Evolutionary conservation across 92 coral and sea anemone genomes (phyloP).

Genomic region (Scolanthus callimorphus): DNA sequence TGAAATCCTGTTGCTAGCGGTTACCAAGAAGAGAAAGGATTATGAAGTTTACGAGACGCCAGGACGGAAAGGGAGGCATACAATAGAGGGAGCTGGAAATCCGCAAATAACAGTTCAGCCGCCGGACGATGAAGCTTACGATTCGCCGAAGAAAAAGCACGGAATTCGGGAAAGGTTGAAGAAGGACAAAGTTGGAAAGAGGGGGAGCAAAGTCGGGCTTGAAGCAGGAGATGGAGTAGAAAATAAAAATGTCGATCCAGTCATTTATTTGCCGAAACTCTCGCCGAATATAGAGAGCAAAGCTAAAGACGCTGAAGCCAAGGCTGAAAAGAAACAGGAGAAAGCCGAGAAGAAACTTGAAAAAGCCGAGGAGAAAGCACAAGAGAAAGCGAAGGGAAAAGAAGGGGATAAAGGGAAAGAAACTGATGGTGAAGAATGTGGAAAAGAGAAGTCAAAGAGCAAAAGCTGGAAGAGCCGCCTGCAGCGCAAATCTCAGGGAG

Average conservation of each 20-base stretch:
- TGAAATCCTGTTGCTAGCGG: conserved; percentile 27
- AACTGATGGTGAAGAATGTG: conserved; percentile 19
- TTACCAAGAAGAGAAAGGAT: conserved; percentile 36
- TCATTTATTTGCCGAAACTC: no score
- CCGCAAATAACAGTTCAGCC: conserved; percentile 46
- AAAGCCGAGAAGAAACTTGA: conserved; percentile 36
- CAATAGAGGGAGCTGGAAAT: conserved; percentile 24
- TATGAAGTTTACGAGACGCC: conserved; percentile 46
- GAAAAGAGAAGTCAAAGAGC: conserved; percentile 5
- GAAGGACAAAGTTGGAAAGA: conserved; percentile 14
- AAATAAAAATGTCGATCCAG: neutral
- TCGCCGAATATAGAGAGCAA: conserved; percentile 20
- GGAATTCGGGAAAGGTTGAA: conserved; percentile 45
- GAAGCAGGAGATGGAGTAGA: conserved; percentile 4
- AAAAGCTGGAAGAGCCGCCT: conserved; percentile 16
- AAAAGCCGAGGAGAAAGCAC: conserved; percentile 33
- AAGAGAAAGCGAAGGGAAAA: conserved; percentile 19
- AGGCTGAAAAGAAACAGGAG: conserved; percentile 16
- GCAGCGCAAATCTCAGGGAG: conserved; percentile 25
- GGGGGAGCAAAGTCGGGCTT: conserved; percentile 15
- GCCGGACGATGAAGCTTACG: conserved; percentile 19
- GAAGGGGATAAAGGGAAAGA: conserved; percentile 31
- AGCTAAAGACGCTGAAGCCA: conserved; percentile 5
- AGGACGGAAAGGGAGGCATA: conserved; percentile 31
- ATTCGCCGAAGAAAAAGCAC: conserved; percentile 27